Evolutionary conservation across 2,797 vertebrate species (phyloP), one percentile per base, ranked within the genome.

Genomic region (Tangara arthus): DNA sequence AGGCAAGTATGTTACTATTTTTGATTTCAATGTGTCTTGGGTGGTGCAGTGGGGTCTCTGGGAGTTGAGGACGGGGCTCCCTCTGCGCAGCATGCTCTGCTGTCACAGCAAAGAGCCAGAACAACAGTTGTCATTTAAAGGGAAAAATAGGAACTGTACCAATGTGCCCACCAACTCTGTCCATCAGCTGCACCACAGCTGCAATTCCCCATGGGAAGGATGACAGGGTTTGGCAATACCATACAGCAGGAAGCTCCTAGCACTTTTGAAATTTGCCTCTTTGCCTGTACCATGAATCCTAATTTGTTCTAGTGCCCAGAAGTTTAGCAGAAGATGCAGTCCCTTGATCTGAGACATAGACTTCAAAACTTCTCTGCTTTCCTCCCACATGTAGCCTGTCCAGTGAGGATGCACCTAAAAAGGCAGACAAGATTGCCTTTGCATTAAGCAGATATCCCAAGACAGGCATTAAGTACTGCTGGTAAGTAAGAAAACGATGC

Each of bases 41-140:
- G 34, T 61, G 77, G 39, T 44, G 32, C 55, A 15, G 49, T 49
- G 55, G 27, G 55, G 27, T 61, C 69, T 84, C 63, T 79, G 78
- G 52, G 44, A 87, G 81, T 53, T 61, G 63, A 84, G 78, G 50
- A 11, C 77, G 34, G 42, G 46, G 41, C 37, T 92, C 41, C 37
- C 10, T 60, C 57, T 52, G 65, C n/a, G 2, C 42, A 8, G 20
- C 0, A 0, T n/a, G 41, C 30, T 82, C 41, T 64, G 77, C 60
- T 83, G 24, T 41, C 4, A 0, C 47, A 10, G 32, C 5, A 4
- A 8, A 42, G 28, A 61, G 27, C 27, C 3, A 8, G 56, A 34
- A 28, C 1, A 3, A 9, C 9, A 57, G 30, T 9, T 30, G 13
- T 21, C 65, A 42, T 7, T 57, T 8, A n/a, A 50, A 78, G n/a